These are phyloP conservation scores for Arrhamphus sclerolepis DNA, from an alignment of 2,797 vertebrate species.

Conservation along the genomic window DNA sequence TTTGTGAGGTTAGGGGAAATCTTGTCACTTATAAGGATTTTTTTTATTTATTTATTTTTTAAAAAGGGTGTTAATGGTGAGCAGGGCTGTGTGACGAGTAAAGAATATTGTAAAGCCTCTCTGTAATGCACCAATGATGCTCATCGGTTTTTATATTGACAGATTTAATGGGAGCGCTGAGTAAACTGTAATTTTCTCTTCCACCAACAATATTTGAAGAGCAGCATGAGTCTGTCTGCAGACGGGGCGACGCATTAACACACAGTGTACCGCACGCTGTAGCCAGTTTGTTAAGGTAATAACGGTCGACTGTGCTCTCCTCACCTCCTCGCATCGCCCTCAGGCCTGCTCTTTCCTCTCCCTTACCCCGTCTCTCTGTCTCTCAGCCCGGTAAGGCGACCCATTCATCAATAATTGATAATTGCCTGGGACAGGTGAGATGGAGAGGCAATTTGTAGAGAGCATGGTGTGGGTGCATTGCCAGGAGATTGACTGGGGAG, in stretches of 20 bases:
- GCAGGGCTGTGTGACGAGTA: background rate
- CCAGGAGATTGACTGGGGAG: conserved; percentile 67
- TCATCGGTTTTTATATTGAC: conserved; percentile 26
- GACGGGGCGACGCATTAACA: background rate
- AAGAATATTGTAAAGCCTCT: background rate
- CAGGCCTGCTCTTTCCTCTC: conserved; percentile 34
- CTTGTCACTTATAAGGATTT: too few species aligned
- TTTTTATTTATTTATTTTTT: too few species aligned
- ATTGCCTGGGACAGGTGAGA: conserved; percentile 83
- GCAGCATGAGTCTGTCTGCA: background rate
- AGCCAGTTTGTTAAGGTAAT: conserved; percentile 63
- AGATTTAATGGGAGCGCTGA: background rate
- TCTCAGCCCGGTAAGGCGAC: conserved; percentile 74
- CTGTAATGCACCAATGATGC: background rate
- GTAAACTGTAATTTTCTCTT: background rate
- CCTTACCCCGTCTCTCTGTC: conserved; percentile 14
- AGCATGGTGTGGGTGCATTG: conserved; percentile 72
- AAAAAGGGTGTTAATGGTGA: background rate
- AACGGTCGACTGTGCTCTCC: conserved; percentile 37
- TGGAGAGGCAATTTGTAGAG: conserved; percentile 82
- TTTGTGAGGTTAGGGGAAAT: background rate
- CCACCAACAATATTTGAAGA: conserved; percentile 1
- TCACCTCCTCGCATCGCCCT: conserved; percentile 44
- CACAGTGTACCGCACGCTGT: conserved; percentile 22
- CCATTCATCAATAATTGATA: conserved; percentile 87